Evolutionary conservation across 2,888 invertebrate genomes (phyloP).

Genomic region (Lasioglossum calceatum): DNA sequence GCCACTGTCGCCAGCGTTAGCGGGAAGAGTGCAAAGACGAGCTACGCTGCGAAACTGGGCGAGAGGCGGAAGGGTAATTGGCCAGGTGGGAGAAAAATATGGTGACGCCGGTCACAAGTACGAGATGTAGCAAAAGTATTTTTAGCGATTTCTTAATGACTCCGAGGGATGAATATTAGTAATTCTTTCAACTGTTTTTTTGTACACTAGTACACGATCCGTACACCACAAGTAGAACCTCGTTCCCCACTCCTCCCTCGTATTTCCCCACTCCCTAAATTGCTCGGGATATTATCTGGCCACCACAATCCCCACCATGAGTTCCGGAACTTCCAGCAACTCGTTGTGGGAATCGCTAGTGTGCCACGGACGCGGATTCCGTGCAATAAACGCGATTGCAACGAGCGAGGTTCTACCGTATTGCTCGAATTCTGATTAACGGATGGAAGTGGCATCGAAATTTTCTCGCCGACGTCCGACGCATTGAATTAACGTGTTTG

Average conservation of each 20-base stretch:
- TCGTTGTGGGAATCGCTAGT: background rate
- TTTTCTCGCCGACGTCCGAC: background rate
- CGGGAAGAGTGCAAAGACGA: too few relatives aligned
- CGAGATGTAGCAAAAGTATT: background rate
- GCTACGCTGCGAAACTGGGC: too few relatives aligned
- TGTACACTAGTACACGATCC: too few relatives aligned
- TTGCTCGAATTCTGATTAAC: background rate
- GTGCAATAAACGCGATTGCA: background rate
- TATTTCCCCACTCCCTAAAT: background rate
- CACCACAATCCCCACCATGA: background rate
- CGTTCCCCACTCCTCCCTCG: background rate
- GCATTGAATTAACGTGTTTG: background rate
- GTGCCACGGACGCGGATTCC: background rate
- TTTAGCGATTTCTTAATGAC: background rate
- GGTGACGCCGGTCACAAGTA: too few relatives aligned
- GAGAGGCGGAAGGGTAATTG: too few relatives aligned
- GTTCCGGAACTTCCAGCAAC: background rate
- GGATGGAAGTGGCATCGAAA: background rate
- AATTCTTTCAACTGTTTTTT: too few relatives aligned
- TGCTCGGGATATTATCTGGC: background rate
- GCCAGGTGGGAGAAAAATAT: too few relatives aligned
- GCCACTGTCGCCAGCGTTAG: too few relatives aligned
- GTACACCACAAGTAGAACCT: too few relatives aligned
- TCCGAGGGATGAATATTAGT: too few relatives aligned
- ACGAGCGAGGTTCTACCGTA: background rate